Evolutionary conservation across 2,888 invertebrate genomes (phyloP).

Genomic region (Microchrysa polita): DNA sequence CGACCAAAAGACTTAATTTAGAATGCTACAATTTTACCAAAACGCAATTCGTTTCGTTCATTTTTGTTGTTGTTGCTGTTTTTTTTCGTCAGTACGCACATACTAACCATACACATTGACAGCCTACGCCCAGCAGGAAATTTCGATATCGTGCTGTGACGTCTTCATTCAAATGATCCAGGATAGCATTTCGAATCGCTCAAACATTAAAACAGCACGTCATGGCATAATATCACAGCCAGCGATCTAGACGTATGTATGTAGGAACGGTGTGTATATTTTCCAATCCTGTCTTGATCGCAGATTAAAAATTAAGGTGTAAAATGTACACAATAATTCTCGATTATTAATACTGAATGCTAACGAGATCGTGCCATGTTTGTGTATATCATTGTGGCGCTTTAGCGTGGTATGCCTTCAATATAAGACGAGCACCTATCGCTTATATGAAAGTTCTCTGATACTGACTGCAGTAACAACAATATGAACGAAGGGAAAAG

Average conservation of each 20-base stretch:
- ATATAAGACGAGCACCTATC: slow-evolving; percentile 2
- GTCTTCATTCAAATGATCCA: slow-evolving; percentile 47
- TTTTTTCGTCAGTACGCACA: slow-evolving; percentile 16
- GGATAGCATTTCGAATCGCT: slow-evolving; percentile 39
- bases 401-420: slow-evolving; percentile 19
- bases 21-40: too few relatives aligned
- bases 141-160: slow-evolving; percentile 49
- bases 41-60: too few relatives aligned
- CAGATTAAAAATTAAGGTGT: slow-evolving; percentile 51
- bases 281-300: slow-evolving; percentile 43
- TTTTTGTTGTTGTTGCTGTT: background rate
- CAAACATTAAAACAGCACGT: slow-evolving; percentile 36
- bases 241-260: slow-evolving; percentile 27
- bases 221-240: slow-evolving; percentile 34
- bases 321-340: slow-evolving; percentile 51
- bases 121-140: slow-evolving; percentile 48
- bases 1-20: too few relatives aligned
- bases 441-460: too few relatives aligned
- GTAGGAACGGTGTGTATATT: too few relatives aligned
- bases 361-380: slow-evolving; percentile 48
- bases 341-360: slow-evolving; percentile 50
- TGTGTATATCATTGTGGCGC: slow-evolving; percentile 47
- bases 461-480: background rate
- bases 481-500: background rate
- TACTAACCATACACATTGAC: slow-evolving; percentile 45